phyloP scores from a whole-genome alignment of 2,113 vertebrate genomes.

The Odobenus rosmarus region DNA sequence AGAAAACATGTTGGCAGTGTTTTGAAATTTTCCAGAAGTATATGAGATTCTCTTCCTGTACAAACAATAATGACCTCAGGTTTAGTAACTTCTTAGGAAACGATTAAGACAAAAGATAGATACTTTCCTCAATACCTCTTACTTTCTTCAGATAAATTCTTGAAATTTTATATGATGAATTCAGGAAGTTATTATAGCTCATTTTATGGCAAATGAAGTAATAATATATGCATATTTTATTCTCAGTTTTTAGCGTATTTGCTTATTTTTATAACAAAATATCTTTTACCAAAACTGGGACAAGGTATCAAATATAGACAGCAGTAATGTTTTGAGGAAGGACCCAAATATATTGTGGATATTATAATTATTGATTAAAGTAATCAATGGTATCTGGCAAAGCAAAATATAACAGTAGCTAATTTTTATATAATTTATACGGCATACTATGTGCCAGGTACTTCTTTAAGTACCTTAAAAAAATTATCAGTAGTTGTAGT shows the following conservation, averaged over 20 bases:
- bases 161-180: background rate
- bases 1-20: conserved; percentile 55
- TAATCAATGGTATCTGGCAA: background rate
- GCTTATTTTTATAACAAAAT: conserved; percentile 51
- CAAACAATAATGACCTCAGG: conserved; percentile 45
- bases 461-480: background rate
- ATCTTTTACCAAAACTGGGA: background rate
- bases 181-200: conserved; percentile 28
- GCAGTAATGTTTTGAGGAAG: background rate
- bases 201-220: conserved; percentile 33
- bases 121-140: background rate
- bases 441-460: background rate
- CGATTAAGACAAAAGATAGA: background rate
- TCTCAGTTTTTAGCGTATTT: conserved; percentile 8
- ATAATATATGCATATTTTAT: background rate
- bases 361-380: conserved; percentile 9
- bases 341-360: background rate
- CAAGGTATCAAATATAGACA: conserved; percentile 10
- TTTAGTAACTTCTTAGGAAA: conserved; percentile 55
- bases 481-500: background rate
- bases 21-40: conserved; percentile 66
- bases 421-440: background rate
- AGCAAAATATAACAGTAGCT: background rate
- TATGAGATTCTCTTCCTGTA: conserved; percentile 46
- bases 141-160: background rate